Evolutionary conservation across 2,113 vertebrate species (phyloP), one percentile per base, ranked within the genome.

Genomic region (Boleophthalmus pectinirostris): DNA sequence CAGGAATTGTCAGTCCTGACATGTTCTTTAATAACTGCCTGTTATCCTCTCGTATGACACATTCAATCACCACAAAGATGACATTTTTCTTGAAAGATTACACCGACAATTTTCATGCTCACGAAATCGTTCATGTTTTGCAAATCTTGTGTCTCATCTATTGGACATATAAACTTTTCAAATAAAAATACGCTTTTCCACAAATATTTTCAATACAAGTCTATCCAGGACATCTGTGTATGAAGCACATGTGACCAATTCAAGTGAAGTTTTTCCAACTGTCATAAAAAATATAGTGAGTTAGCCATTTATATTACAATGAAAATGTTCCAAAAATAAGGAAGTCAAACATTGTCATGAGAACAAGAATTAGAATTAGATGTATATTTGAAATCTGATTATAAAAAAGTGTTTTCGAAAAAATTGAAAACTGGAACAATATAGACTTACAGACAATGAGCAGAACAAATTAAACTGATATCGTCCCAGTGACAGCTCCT

Each of bases 11-110:
- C 74, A 76, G 83, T 82, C 72, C 57, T 76, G 38, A 43, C 66
- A 80, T 71, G 47, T 15, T 20, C n/a, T 72, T 74, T 82, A 82
- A 58, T 58, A 58, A 77, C 68, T 84, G 77, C 73, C 60, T 79
- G 65, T 54, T 68, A 21, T 72, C 72, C 83, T 83, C 38, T 70
- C 66, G 70, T 66, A 60, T 66, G 70, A 77, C 63, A 78, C 58
- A 68, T 73, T 74, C 54, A 58, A 61, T 79, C 66, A 75, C 78
- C 53, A 75, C 69, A 67, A 49, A 63, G 66, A 51, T 70, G 18
- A 61, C 60, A 58, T 1, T 70, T 43, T 43, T 43, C 38, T 43
- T 43, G 38, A 43, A 8, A 43, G 38, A 43, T 43, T 43, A 43
- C 9, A 43, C 38, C 1, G 38, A 43, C 38, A 8, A 43, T 43